Evolutionary conservation across 1,140 invertebrate species (phyloP), one percentile per base, ranked within the genome.

Genomic region (Drosophila suzukii): DNA sequence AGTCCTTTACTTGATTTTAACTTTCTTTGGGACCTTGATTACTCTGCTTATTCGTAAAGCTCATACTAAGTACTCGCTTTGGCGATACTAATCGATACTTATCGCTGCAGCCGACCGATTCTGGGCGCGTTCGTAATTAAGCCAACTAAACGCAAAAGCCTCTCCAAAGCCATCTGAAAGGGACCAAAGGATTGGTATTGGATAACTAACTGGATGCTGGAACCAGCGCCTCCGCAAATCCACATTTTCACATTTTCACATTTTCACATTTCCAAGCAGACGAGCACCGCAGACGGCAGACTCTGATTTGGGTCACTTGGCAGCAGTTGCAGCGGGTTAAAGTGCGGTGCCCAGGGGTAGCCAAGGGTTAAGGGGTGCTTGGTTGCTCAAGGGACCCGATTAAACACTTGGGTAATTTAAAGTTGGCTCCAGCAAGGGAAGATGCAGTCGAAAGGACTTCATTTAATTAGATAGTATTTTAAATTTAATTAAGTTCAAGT

Each of bases 221-320:
- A 1, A 20, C 20, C 20, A 1, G 20, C 20, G 20, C 20, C 20
- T 20, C 20, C 20, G 20, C 20, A 24, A 6, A 30, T 50, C 12
- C 32, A 34, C 43, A 17, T 24, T 30, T 27, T 4, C 41, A 34
- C 30, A 60, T n/a, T 41, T 20, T 2, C n/a, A n/a, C n/a, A 20
- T 20, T 20, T 20, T 20, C 41, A 34, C 27, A 60, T 13, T 41
- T 30, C 43, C 36, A 46, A 36, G 55, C 73, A 36, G 39, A 30
- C 32, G 54, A 63, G 59, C 60, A 41, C 53, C 53, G 54, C 53
- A 74, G 73, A 46, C 44, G 34, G 24, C 51, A 67, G 50, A 24
- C 73, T 15, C 43, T 24, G 56, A 77, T 70, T 77, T 70, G 74
- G 75, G 75, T 70, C 75, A 76, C 75, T 76, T 75, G 56, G 74